Evolutionary conservation across 1,140 invertebrate genomes (phyloP).

Genomic region (Eriosoma lanigerum): DNA sequence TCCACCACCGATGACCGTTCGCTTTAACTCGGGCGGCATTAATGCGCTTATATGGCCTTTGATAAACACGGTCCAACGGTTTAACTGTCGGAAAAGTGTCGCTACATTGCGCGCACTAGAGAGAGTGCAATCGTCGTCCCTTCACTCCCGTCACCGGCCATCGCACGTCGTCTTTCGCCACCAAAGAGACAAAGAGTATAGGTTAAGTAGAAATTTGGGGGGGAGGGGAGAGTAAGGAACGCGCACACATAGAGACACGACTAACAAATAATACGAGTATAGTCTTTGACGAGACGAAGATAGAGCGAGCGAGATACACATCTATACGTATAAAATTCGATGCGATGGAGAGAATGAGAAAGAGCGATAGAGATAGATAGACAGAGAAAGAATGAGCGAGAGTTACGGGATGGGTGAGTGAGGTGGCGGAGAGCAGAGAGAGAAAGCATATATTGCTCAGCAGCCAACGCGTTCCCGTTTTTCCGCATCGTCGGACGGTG

Average conservation of each 20-base stretch:
- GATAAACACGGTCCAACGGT: constrained; percentile 47
- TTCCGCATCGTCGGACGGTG: constrained; percentile 46
- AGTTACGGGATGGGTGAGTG: neutral
- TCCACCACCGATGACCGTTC: constrained; percentile 18
- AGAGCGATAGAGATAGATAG: neutral
- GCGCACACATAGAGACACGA: neutral
- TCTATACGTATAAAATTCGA: neutral
- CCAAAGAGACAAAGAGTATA: neutral
- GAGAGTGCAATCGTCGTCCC: neutral
- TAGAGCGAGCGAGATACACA: neutral
- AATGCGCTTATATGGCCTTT: constrained; percentile 45
- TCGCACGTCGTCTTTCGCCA: neutral
- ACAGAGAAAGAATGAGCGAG: neutral
- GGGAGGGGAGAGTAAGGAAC: neutral
- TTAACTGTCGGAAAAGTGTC: constrained; percentile 47
- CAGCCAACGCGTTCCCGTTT: constrained; percentile 35
- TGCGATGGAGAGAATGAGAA: no score
- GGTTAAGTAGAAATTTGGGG: neutral
- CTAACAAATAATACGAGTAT: neutral
- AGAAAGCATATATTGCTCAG: neutral
- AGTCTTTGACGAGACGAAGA: constrained; percentile 23
- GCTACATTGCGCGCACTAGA: constrained; percentile 6
- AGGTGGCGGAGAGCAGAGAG: neutral
- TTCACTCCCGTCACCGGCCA: neutral
- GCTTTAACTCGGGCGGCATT: neutral